Base-by-base conservation (phyloP, 2,888 invertebrate genomes). In the Pherbina coryleti region DNA sequence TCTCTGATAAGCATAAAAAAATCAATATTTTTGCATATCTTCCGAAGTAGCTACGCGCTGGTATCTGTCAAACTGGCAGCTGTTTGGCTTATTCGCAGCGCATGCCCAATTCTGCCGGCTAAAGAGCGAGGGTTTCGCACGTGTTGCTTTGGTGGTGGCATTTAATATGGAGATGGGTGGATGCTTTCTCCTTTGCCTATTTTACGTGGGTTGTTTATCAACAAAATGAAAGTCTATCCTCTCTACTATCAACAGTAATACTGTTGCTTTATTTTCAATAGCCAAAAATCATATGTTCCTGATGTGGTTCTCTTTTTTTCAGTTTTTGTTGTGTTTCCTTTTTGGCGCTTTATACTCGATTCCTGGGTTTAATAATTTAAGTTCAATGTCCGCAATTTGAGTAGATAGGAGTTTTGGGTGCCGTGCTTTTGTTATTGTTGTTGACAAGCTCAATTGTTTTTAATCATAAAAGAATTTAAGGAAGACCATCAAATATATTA, bases 1-100 rank as follows among this genome's bases (percentile, higher is more conserved):
- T 25, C 57, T 44, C 37, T 44, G 28, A n/a, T 60, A 74, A 73
- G 77, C 75, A 72, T 77, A 81, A 77, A 75, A 72, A 49, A 37
- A 19, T 49, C n/a, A 49, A 71, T 70, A n/a, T 34, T 70, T 70
- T 49, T 28, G 11, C 49, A 44, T 44, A 44, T 44, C 57, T 19
- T 25, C 17, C 25, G 8, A n/a, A 64, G 31, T 34, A 31, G 34
- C 9, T 31, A 31, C 64, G 28, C 31, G 64, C 2, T 64, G 8
- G 28, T 64, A 25, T n/a, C 31, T 55, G 57, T 57, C 37, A 60
- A 57, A 57, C 25, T 72, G 72, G 57, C 72, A 72, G 74, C 28
- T 49, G 64, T 28, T 44, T 44, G 44, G 44, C 44, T 34, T 31
- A 28, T 22, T 22, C n/a, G 31, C 25, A 9, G 25, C 51, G 74